Evolutionary conservation across 2,888 invertebrate genomes (phyloP).

Genomic region (Chirona hameri): DNA sequence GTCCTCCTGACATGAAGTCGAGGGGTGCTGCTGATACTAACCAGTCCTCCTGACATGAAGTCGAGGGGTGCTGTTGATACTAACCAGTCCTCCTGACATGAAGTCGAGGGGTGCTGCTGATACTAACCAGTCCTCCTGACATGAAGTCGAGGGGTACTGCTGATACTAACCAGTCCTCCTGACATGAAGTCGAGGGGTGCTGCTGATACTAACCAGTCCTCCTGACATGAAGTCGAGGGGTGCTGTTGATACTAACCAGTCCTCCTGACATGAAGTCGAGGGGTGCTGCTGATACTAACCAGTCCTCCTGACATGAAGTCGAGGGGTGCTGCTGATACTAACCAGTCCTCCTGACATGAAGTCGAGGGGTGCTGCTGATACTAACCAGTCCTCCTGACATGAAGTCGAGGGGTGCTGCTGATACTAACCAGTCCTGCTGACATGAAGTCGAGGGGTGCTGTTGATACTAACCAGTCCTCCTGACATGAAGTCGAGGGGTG

Average conservation of each 20-base stretch:
- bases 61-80: constrained; percentile 35
- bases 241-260: constrained; percentile 43
- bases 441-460: constrained; percentile 44
- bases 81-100: constrained; percentile 47
- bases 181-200: constrained; percentile 46
- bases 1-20: constrained; percentile 47
- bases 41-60: constrained; percentile 47
- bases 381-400: constrained; percentile 47
- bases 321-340: constrained; percentile 38
- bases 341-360: constrained; percentile 48
- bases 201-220: constrained; percentile 44
- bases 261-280: constrained; percentile 47
- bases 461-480: constrained; percentile 45
- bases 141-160: constrained; percentile 44
- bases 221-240: constrained; percentile 48
- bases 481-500: constrained; percentile 46
- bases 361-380: neutral
- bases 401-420: constrained; percentile 41
- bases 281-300: constrained; percentile 43
- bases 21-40: constrained; percentile 41
- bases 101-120: constrained; percentile 41
- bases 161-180: constrained; percentile 45
- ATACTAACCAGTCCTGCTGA: constrained; percentile 46
- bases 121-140: constrained; percentile 46
- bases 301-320: constrained; percentile 47